phyloP scores from a whole-genome alignment of 2,888 invertebrate species.

The Eledona agricola region DNA sequence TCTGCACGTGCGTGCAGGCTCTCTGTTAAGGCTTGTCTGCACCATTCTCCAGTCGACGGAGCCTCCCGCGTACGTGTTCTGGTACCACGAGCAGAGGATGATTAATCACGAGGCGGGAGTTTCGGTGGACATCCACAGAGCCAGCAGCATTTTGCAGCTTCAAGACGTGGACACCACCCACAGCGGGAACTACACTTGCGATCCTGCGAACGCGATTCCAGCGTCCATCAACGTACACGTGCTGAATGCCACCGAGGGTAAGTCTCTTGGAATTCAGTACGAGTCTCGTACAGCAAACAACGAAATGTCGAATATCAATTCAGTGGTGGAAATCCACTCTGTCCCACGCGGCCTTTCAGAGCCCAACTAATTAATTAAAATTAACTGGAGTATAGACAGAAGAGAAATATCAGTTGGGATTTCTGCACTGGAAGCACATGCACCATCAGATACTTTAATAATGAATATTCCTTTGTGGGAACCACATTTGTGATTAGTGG shows the following conservation, averaged over 20 bases:
- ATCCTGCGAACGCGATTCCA: constrained; percentile 72
- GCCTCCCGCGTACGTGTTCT: constrained; percentile 68
- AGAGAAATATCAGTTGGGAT: no score
- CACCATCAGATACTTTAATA: no score
- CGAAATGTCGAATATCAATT: no score
- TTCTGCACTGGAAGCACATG: no score
- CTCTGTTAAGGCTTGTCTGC: constrained; percentile 67
- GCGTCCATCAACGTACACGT: constrained; percentile 75
- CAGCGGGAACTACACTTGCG: constrained; percentile 76
- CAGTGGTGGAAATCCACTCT: no score
- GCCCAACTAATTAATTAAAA: no score
- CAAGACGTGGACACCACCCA: constrained; percentile 68
- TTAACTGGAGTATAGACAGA: no score
- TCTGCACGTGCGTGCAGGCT: constrained; percentile 68
- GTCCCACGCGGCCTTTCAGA: no score
- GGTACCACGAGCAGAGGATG: constrained; percentile 70
- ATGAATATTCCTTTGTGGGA: no score
- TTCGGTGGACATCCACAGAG: constrained; percentile 63
- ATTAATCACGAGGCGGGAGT: constrained; percentile 70
- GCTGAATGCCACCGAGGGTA: constrained; percentile 69
- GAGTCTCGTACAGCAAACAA: no score
- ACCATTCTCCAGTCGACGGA: constrained; percentile 66
- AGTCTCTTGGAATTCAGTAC: constrained; percentile 14
- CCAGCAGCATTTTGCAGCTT: constrained; percentile 73
- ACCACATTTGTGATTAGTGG: no score